These are phyloP conservation scores for Geopemphigus sp. DNA, from an alignment of 1,140 invertebrate species.

Conservation along the genomic window DNA sequence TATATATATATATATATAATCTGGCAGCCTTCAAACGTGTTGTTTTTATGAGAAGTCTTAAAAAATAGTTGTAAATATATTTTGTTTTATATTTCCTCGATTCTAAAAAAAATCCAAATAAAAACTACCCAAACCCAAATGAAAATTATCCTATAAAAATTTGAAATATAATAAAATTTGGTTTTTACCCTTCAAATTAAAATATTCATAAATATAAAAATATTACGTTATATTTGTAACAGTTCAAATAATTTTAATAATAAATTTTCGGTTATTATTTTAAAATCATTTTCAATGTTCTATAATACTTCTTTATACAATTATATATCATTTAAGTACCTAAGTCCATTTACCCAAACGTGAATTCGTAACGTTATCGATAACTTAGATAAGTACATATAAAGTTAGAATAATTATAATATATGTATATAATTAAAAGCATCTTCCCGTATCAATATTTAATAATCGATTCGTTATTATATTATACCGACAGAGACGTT, in stretches of 20 bases:
- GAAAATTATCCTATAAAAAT: neutral
- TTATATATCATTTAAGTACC: too few species aligned
- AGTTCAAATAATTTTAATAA: neutral
- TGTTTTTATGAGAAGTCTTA: constrained; percentile 5
- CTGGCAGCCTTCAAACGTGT: neutral
- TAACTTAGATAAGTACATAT: neutral
- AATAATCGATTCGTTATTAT: neutral
- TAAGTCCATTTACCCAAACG: too few species aligned
- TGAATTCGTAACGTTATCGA: neutral
- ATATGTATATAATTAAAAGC: neutral
- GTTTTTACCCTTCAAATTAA: too few species aligned
- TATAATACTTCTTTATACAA: too few species aligned
- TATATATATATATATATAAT: neutral
- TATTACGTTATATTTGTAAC: too few species aligned
- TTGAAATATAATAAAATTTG: neutral
- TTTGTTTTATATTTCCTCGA: constrained; percentile 3
- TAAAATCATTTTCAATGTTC: neutral
- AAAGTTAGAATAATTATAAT: neutral
- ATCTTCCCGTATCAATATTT: neutral
- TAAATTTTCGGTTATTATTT: neutral
- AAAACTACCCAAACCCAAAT: too few species aligned
- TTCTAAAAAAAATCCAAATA: neutral
- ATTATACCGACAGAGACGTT: neutral
- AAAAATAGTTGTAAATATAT: neutral
- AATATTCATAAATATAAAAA: too few species aligned